Base-by-base conservation (phyloP, 1,140 invertebrate species). In the Camponotus vicinus region DNA sequence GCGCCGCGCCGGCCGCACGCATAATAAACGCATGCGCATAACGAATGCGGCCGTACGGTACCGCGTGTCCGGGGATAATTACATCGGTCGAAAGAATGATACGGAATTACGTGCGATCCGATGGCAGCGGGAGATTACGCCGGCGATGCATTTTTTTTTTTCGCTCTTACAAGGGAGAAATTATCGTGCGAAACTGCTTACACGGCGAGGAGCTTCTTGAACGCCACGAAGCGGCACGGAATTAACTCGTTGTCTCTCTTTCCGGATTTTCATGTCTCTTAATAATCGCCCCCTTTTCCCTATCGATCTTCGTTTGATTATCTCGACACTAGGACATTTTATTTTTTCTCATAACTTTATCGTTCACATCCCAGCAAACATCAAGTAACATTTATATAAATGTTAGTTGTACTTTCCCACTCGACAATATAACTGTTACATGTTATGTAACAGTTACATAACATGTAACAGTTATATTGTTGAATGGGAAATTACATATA, bases 1-100 rank as follows among this genome's bases (percentile, higher is more conserved):
- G 77, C 82, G 85, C 49, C 77, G 57, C 49, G 57, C 59, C 67
- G 34, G 13, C 49, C 59, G 69, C 27, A 45, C 42, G 85, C 75
- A 69, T 82, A 80, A 86, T 85, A 73, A 83, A 78, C 80, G 88
- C 89, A 90, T 73, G 86, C 77, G 89, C 88, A 90, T 90, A 90
- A 90, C 88, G 88, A 89, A 90, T 90, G 89, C 86, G 42, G 42
- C 27, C 71, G 86, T 90, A 90, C 89, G 89, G 89, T 90, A 90
- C 89, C 80, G 86, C 88, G 89, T 90, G 89, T 90, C 76, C 79
- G 86, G 37, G 88, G 80, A 90, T 90, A 90, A 90, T 90, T 90
- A 90, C 89, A 90, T 90, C 89, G 88, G 89, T 90, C 89, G 89
- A 90, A 90, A 90, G 89, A 90, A 90, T 90, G 89, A 90, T 90